Evolutionary conservation across 2,888 invertebrate species (phyloP).

Genomic region (Phyto melanocephala): DNA sequence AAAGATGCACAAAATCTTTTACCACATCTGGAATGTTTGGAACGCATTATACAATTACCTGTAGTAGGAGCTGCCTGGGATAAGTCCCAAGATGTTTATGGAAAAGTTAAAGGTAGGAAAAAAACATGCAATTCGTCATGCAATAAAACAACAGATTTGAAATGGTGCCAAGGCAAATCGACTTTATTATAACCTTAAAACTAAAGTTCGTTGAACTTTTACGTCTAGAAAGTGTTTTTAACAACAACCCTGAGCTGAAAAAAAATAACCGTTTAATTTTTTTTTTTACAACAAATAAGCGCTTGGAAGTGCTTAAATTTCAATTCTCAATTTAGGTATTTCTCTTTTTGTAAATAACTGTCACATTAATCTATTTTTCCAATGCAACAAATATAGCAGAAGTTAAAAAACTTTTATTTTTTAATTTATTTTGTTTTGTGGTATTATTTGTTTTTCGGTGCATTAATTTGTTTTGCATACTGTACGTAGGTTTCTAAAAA

Average conservation of each 20-base stretch:
- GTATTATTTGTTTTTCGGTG: not conserved
- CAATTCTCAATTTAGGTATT: not conserved
- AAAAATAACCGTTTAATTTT: slow-evolving; percentile 21
- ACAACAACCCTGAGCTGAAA: not conserved
- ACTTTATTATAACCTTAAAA: slow-evolving; percentile 1
- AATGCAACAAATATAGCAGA: not conserved
- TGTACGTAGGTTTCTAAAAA: not conserved
- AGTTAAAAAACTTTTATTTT: no score
- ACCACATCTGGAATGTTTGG: slow-evolving; percentile 81
- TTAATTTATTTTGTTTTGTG: not conserved
- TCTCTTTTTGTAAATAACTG: slow-evolving; percentile 25
- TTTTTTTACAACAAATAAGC: not conserved
- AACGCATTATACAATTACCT: slow-evolving; percentile 81
- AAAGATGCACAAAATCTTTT: slow-evolving; percentile 77
- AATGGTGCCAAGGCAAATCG: not conserved
- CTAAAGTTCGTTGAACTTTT: slow-evolving; percentile 39
- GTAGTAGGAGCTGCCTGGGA: slow-evolving; percentile 81
- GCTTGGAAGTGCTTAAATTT: not conserved
- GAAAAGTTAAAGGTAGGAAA: slow-evolving; percentile 82
- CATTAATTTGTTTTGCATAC: not conserved
- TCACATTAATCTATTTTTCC: not conserved
- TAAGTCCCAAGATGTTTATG: slow-evolving; percentile 81
- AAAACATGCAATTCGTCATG: no score
- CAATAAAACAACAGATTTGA: no score
- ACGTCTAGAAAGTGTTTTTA: not conserved